A percentile compares a stretch with the other conserved stretches of the same genome.
Evolutionary conservation across 2,113 vertebrate genomes (phyloP).

Genomic region (Erythrolamprus reginae): DNA sequence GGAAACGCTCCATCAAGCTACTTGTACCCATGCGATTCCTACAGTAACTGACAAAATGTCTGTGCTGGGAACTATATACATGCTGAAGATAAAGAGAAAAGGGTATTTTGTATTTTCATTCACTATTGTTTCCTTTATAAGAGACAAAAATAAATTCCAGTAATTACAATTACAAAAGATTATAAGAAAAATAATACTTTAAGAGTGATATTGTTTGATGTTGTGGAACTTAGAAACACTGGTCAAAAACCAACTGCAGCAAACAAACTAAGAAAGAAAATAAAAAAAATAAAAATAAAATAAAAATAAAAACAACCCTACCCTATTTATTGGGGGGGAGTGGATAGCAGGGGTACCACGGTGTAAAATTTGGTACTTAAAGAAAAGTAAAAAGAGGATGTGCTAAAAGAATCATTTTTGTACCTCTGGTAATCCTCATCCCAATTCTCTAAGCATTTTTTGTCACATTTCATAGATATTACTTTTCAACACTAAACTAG

Average conservation of each 20-base stretch:
- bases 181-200: not conserved
- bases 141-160: not conserved
- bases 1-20: conserved; percentile 87
- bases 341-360: not conserved
- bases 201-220: not conserved
- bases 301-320: not conserved
- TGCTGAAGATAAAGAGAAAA: conserved; percentile 72
- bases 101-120: not conserved
- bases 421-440: not conserved
- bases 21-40: conserved; percentile 58
- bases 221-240: not conserved
- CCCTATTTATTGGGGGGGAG: too few relatives aligned
- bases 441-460: too few relatives aligned
- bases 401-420: not conserved
- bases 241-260: not conserved
- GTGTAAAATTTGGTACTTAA: not conserved
- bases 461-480: not conserved
- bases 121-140: not conserved
- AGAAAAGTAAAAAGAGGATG: not conserved
- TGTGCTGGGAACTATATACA: conserved; percentile 80
- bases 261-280: not conserved
- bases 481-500: not conserved
- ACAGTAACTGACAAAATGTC: conserved; percentile 69
- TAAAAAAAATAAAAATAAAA: not conserved
- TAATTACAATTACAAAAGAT: not conserved